A percentile compares a stretch with the other conserved stretches of the same genome.
Evolutionary conservation across 1,140 invertebrate genomes (phyloP).

Genomic region (Delia radicum): DNA sequence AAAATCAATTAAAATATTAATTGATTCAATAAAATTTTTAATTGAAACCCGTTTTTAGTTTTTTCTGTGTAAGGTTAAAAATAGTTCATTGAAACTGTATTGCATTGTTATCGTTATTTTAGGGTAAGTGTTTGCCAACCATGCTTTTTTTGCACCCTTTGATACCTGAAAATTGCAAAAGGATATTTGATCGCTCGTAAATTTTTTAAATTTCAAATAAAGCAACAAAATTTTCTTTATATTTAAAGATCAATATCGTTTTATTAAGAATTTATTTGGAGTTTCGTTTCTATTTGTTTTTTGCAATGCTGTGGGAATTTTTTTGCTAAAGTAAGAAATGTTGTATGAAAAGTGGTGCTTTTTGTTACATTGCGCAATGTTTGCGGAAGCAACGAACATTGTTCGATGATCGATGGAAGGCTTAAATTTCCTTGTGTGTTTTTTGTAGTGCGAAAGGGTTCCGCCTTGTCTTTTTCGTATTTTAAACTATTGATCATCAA

Average conservation of each 20-base stretch:
- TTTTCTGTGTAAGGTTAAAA: no score
- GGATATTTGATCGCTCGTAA: conserved; percentile 20
- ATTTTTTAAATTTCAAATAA: not conserved
- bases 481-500: not conserved
- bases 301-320: not conserved
- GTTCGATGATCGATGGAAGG: not conserved
- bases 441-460: conserved; percentile 6
- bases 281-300: not conserved
- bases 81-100: no score
- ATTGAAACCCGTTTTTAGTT: no score
- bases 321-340: not conserved
- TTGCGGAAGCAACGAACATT: conserved; percentile 1
- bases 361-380: not conserved
- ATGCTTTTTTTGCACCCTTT: conserved; percentile 10
- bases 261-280: not conserved
- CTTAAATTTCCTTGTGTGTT: not conserved
- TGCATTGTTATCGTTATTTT: no score
- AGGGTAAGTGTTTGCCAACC: no score
- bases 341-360: not conserved
- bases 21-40: no score
- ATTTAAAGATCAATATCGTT: conserved; percentile 14
- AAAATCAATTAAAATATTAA: no score
- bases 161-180: not conserved
- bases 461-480: not conserved
- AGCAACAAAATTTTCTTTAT: not conserved